Base-by-base conservation (phyloP, 2,113 vertebrate species). In the Pogonocichla stellata region DNA sequence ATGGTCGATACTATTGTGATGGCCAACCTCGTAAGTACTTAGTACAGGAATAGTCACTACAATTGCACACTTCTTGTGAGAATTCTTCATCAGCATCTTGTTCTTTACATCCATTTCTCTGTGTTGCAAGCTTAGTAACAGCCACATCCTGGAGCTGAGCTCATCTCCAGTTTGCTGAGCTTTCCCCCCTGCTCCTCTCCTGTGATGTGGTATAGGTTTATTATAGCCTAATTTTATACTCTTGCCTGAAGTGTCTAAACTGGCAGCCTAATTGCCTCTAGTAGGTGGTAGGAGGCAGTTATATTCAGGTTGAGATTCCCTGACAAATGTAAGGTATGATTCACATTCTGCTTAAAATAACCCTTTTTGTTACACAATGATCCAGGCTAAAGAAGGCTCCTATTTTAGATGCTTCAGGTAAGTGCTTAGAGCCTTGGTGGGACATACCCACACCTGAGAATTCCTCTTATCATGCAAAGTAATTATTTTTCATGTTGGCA, bases 1-100 rank as follows among this genome's bases (percentile, higher is more conserved):
- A 93, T 98, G 93, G 98, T 99, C 58, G 99, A 99, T 96, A 99
- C 99, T 15, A 98, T 99, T 84, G 99, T 99, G 95, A 99, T 99
- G 99, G 99, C 99, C 88, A 99, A 99, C 94, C 98, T 99, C 45
- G 99, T 99, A 96, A 98, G 99, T 96, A 57, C 69, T 86, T 23
- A 56, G 40, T 42, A 22, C 28, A 43, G 38, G 67, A 75, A 81
- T 12, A 40, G 45, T 47, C 40, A 15, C 31, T 36, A 10, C 20
- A 31, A 6, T 25, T 72, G 40, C 73, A 77, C 3, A 1, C 6
- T 72, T 19, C 38, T 62, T 23, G 25, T 75, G 43, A 81, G 53
- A 86, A 62, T 40, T 92, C 57, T 31, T 61, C 8, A 8, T 34
- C 19, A 69, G 17, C n/a, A 64, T 34, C 17, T 43, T 75, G 36